Percentiles rank a stretch among this genome's conserved stretches.
Evolutionary conservation across 1,140 invertebrate genomes (phyloP).

Genomic region (Drusus annulatus): DNA sequence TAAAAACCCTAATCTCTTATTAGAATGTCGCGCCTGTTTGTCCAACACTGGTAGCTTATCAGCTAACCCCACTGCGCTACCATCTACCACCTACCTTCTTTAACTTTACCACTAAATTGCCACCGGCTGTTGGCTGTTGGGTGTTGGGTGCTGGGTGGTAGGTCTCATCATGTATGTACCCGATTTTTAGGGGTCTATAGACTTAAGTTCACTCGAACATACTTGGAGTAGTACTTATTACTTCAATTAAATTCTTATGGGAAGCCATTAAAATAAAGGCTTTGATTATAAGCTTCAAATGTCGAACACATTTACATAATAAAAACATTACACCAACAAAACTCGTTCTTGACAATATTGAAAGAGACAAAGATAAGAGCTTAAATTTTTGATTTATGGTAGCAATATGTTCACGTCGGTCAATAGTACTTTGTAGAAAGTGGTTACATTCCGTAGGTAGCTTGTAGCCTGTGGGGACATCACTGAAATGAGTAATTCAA

Average conservation of each 20-base stretch:
- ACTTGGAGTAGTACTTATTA: not conserved
- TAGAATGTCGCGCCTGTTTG: slow-evolving; percentile 35
- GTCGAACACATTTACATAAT: slow-evolving; percentile 28
- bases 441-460: not conserved
- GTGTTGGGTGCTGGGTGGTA: no score
- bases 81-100: no score
- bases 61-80: not conserved
- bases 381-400: slow-evolving; percentile 24
- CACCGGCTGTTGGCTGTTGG: no score
- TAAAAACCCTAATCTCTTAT: slow-evolving; percentile 53
- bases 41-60: slow-evolving; percentile 54
- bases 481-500: no score
- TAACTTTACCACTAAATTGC: no score
- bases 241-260: not conserved
- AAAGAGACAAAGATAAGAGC: slow-evolving; percentile 38
- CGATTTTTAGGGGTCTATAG: no score
- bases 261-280: slow-evolving; percentile 15
- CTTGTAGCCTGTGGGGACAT: no score
- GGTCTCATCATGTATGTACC: no score
- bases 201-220: no score
- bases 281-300: slow-evolving; percentile 16
- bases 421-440: slow-evolving; percentile 21
- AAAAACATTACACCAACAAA: slow-evolving; percentile 32
- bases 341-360: slow-evolving; percentile 34
- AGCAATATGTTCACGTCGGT: slow-evolving; percentile 26